Evolutionary conservation across 1,140 invertebrate genomes (phyloP).

Genomic region (Diuraphis noxia): DNA sequence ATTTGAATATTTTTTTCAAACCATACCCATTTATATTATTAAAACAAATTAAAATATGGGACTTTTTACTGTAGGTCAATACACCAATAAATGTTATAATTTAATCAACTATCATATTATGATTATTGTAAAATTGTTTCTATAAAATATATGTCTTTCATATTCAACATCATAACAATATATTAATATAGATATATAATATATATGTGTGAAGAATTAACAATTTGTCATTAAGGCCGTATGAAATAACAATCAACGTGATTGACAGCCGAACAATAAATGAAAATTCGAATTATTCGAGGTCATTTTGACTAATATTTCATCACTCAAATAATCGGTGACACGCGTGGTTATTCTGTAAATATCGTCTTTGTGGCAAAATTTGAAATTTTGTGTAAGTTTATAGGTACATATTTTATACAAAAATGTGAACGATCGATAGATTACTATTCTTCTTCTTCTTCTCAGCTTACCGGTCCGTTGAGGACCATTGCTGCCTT

Average conservation of each 20-base stretch:
- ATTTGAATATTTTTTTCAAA: neutral
- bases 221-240: neutral
- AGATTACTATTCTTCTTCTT: neutral
- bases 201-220: neutral
- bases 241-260: neutral
- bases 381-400: neutral
- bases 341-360: neutral
- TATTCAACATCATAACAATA: neutral
- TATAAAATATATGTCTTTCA: neutral
- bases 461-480: too few relatives aligned
- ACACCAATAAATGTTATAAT: neutral
- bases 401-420: neutral
- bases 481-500: too few relatives aligned
- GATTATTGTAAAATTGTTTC: neutral
- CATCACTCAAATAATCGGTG: neutral
- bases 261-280: neutral
- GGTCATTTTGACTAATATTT: neutral
- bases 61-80: neutral
- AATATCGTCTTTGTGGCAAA: neutral
- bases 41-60: too few relatives aligned
- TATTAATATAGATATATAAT: neutral
- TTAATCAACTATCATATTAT: conserved; percentile 1
- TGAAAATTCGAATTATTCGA: neutral
- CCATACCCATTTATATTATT: neutral
- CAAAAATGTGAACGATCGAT: neutral